Percentiles rank a stretch among this genome's conserved stretches.
Evolutionary conservation across 2,113 vertebrate genomes (phyloP).

Genomic region (Spea multiplicata): DNA sequence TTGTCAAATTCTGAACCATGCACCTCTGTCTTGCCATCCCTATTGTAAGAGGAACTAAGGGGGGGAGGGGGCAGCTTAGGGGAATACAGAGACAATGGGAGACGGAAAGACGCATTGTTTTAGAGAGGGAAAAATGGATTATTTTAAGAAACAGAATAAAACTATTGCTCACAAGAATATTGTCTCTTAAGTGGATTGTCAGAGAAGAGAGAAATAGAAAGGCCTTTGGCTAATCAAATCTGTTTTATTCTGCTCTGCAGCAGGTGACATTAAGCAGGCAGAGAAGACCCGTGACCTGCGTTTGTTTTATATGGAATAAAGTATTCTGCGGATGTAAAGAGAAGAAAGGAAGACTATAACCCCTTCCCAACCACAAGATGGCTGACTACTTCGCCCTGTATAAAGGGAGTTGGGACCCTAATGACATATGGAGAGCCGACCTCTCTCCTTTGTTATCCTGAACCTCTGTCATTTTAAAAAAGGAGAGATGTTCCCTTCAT

Average conservation of each 20-base stretch:
- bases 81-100: neutral
- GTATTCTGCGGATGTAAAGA: constrained; percentile 17
- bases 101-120: constrained; percentile 3
- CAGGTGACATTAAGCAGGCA: constrained; percentile 27
- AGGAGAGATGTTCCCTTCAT: too few species aligned
- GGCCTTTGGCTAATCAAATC: constrained; percentile 5
- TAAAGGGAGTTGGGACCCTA: neutral
- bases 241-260: neutral
- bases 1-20: constrained; percentile 34
- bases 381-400: neutral
- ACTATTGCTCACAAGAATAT: constrained; percentile 5
- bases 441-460: neutral
- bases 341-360: constrained; percentile 52
- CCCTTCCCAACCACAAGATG: neutral
- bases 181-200: constrained; percentile 3
- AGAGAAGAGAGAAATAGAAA: neutral
- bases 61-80: neutral
- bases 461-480: neutral
- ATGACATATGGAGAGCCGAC: neutral
- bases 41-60: constrained; percentile 14
- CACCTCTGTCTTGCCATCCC: constrained; percentile 21
- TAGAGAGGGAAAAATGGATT: constrained; percentile 8
- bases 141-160: constrained; percentile 12
- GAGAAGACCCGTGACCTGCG: neutral
- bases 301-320: constrained; percentile 14